Evolutionary conservation across 2,888 invertebrate genomes (phyloP).

Genomic region (Scaptomyza tumidula): DNA sequence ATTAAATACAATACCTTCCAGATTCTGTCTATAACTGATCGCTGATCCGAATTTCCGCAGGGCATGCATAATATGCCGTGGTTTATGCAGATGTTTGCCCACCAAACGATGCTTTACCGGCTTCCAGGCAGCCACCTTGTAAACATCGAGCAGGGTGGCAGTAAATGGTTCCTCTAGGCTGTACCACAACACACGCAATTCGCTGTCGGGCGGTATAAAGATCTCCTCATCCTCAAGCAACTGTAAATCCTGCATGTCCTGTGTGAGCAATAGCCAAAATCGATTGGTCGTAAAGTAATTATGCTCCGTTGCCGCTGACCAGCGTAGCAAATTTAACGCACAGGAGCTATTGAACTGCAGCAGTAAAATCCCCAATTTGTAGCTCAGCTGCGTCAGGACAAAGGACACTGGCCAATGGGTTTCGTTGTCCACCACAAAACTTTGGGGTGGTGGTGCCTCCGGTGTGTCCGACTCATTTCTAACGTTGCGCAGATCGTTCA

Average conservation of each 20-base stretch:
- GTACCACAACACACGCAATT: slow-evolving; percentile 70
- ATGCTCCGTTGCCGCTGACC: slow-evolving; percentile 75
- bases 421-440: slow-evolving; percentile 59
- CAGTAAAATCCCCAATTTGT: slow-evolving; percentile 81
- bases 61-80: slow-evolving; percentile 52
- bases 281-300: slow-evolving; percentile 82
- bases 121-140: slow-evolving; percentile 77
- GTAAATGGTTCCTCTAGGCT: slow-evolving; percentile 30
- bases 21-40: slow-evolving; percentile 78
- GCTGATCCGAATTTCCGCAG: slow-evolving; percentile 74
- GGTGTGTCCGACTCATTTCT: slow-evolving; percentile 31
- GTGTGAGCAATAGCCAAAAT: slow-evolving; percentile 79
- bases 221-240: slow-evolving; percentile 71
- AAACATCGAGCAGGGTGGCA: slow-evolving; percentile 73
- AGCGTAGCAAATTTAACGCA: slow-evolving; percentile 71
- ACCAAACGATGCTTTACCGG: slow-evolving; percentile 62
- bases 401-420: slow-evolving; percentile 62
- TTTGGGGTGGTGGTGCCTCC: slow-evolving; percentile 64
- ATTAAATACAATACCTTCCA: slow-evolving; percentile 81
- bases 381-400: slow-evolving; percentile 53
- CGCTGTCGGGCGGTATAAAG: slow-evolving; percentile 81
- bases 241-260: slow-evolving; percentile 43
- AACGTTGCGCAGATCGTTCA: slow-evolving; percentile 58
- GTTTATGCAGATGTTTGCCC: slow-evolving; percentile 44
- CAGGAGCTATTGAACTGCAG: slow-evolving; percentile 70